Evolutionary conservation across 2,113 vertebrate genomes (phyloP).

Genomic region (Hippocampus zosterae): DNA sequence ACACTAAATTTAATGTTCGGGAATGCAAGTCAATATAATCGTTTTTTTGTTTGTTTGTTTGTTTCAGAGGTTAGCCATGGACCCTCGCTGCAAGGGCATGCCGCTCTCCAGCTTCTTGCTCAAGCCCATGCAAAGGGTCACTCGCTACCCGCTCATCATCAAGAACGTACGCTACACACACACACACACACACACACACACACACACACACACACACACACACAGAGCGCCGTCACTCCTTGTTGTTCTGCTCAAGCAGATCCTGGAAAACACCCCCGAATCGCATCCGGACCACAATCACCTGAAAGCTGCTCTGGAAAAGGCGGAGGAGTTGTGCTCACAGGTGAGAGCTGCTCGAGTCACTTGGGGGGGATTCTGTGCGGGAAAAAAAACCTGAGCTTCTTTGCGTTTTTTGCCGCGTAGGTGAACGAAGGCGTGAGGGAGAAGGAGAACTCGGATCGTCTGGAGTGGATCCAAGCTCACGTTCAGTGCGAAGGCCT

Average conservation of each 20-base stretch:
- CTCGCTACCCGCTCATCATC: constrained; percentile 96
- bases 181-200: background rate
- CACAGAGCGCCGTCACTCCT: background rate
- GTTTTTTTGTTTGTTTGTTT: constrained; percentile 3
- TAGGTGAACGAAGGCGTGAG: constrained; percentile 96
- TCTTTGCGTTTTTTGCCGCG: constrained; percentile 60
- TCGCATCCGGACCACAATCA: constrained; percentile 95
- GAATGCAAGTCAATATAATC: no score
- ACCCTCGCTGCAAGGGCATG: constrained; percentile 97
- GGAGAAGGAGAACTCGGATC: constrained; percentile 97
- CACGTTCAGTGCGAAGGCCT: constrained; percentile 96
- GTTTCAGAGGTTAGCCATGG: constrained; percentile 91
- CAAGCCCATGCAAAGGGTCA: constrained; percentile 98
- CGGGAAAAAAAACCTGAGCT: background rate
- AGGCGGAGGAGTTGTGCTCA: constrained; percentile 94
- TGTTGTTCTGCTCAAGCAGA: constrained; percentile 61
- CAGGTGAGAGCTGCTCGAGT: constrained; percentile 61
- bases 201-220: background rate
- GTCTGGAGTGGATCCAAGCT: constrained; percentile 97
- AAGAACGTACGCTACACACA: constrained; percentile 82
- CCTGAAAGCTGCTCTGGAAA: constrained; percentile 90
- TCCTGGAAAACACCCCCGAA: constrained; percentile 94
- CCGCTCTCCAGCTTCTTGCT: constrained; percentile 96
- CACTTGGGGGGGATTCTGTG: no score
- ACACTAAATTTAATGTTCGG: no score